Evolutionary conservation across 1,140 invertebrate species (phyloP).

Genomic region (Polypedilum vanderplanki): DNA sequence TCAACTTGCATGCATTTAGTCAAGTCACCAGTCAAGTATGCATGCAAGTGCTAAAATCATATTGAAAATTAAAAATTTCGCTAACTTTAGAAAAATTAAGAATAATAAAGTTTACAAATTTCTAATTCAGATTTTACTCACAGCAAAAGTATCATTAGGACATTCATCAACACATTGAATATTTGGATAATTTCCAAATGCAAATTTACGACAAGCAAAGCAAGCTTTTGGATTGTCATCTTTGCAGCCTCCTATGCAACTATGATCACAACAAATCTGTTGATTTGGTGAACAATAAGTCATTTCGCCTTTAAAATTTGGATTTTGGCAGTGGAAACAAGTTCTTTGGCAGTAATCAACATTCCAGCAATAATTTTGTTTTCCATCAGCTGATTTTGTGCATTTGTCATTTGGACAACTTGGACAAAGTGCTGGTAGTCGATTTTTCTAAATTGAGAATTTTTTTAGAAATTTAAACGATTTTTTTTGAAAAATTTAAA

Average conservation of each 20-base stretch:
- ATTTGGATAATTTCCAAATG: constrained; percentile 49
- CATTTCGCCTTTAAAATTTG: constrained; percentile 29
- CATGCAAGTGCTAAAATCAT: no score
- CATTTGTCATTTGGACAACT: constrained; percentile 50
- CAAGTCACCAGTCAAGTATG: no score
- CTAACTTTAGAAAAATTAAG: no score
- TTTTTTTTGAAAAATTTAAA: no score
- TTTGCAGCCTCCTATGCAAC: constrained; percentile 78
- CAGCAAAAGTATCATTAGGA: constrained; percentile 55
- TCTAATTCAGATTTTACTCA: constrained; percentile 36
- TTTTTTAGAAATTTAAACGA: no score
- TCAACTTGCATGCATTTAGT: no score
- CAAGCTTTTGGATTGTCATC: constrained; percentile 57
- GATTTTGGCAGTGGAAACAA: constrained; percentile 47
- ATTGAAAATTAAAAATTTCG: no score
- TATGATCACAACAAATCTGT: constrained; percentile 63
- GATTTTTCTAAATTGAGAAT: constrained; percentile 51
- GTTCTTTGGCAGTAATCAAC: constrained; percentile 63
- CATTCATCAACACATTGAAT: constrained; percentile 65
- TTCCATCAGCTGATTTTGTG: constrained; percentile 34
- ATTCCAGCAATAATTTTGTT: constrained; percentile 62
- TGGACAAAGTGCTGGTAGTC: constrained; percentile 55
- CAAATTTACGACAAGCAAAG: constrained; percentile 62
- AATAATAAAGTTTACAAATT: no score
- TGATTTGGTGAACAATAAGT: constrained; percentile 49